phyloP scores from a whole-genome alignment of 2,113 vertebrate species.

The Callorhinus ursinus region DNA sequence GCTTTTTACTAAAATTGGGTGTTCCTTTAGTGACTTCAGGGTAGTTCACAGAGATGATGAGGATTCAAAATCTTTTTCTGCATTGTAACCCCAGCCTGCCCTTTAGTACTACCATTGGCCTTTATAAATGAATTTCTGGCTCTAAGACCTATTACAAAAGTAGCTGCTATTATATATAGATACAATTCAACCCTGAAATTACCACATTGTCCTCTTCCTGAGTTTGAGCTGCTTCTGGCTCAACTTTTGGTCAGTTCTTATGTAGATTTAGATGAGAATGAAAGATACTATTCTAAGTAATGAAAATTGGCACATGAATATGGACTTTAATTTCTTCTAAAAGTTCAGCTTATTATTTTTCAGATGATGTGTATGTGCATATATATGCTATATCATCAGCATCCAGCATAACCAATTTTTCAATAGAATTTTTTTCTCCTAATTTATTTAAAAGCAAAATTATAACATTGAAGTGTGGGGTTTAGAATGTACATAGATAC shows the following conservation, averaged over 20 bases:
- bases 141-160: neutral
- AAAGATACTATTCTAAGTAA: neutral
- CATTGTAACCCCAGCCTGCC: neutral
- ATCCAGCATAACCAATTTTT: neutral
- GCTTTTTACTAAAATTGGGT: neutral
- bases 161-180: neutral
- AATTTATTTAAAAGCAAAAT: neutral
- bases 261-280: neutral
- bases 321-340: neutral
- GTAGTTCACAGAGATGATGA: neutral
- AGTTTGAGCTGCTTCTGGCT: neutral
- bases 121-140: neutral
- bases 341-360: slow-evolving; percentile 27
- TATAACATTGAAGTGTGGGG: neutral
- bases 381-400: neutral
- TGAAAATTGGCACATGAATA: neutral
- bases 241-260: neutral
- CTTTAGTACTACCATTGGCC: neutral
- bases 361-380: neutral
- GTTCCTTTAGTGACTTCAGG: neutral
- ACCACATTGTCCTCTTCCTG: neutral
- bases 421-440: neutral
- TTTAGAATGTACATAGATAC: neutral
- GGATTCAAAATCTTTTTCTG: neutral
- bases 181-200: neutral